Evolutionary conservation across 2,113 vertebrate genomes (phyloP).

Genomic region (Chlorodrepanis virens): DNA sequence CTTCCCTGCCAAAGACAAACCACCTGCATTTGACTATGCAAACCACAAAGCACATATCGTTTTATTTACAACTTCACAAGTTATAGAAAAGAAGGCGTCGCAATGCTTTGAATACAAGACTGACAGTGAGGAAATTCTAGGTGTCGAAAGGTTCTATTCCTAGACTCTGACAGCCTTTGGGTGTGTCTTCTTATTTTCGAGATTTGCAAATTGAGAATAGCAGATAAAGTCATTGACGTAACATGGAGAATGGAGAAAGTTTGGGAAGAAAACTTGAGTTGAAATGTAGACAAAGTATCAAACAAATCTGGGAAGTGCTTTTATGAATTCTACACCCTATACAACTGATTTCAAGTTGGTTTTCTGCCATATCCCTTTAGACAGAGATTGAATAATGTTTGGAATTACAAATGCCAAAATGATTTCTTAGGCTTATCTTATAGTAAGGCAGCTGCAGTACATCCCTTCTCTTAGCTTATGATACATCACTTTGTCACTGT

Average conservation of each 20-base stretch:
- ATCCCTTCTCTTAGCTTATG: neutral
- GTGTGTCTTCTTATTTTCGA: accelerated
- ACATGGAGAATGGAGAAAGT: neutral
- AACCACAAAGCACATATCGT: neutral
- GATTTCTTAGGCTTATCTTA: neutral
- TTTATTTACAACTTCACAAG: neutral
- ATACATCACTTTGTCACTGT: conserved; percentile 12
- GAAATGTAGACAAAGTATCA: neutral
- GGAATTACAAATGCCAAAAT: neutral
- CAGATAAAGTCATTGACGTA: neutral
- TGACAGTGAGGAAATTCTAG: neutral
- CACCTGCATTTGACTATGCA: neutral
- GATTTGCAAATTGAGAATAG: neutral
- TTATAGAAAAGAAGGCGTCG: neutral
- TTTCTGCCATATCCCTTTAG: neutral
- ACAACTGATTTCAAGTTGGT: neutral
- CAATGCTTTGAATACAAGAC: neutral
- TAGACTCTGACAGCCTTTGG: neutral
- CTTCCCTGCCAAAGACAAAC: neutral
- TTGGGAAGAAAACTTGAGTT: neutral
- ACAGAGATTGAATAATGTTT: neutral
- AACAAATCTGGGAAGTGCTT: neutral
- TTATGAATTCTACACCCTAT: neutral
- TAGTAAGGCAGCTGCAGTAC: neutral
- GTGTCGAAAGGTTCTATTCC: neutral